Evolutionary conservation across 2,113 vertebrate genomes (phyloP).

Genomic region (Vombatus ursinus): DNA sequence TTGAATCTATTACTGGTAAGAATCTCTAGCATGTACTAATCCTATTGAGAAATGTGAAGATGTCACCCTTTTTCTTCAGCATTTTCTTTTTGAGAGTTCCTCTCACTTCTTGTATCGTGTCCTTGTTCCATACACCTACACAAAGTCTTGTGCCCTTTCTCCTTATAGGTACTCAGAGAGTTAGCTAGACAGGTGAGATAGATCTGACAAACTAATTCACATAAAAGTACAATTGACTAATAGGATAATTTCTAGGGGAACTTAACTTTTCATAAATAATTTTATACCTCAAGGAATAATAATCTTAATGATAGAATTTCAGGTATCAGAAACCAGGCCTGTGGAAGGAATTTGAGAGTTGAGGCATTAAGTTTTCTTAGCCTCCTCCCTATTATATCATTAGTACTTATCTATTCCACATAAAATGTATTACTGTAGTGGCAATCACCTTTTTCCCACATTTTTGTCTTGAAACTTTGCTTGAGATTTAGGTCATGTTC

Average conservation of each 20-base stretch:
- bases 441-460: not conserved
- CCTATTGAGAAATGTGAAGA: conserved; percentile 6
- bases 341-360: not conserved
- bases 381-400: not conserved
- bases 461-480: not conserved
- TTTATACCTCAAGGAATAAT: conserved; percentile 5
- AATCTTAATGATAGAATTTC: not conserved
- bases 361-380: not conserved
- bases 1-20: not conserved
- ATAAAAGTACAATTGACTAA: not conserved
- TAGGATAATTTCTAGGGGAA: not conserved
- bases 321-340: not conserved
- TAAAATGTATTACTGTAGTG: not conserved
- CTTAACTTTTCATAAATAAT: not conserved
- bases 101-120: conserved; percentile 5
- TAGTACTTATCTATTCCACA: not conserved
- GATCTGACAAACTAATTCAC: conserved; percentile 13
- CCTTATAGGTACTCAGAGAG: conserved; percentile 11
- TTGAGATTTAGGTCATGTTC: not conserved
- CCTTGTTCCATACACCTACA: not conserved
- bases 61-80: not conserved
- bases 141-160: not conserved
- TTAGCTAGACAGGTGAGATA: conserved; percentile 30
- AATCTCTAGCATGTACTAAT: not conserved
- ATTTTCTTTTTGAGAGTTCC: conserved; percentile 12